Evolutionary conservation across 2,888 invertebrate genomes (phyloP).

Genomic region (Sarcophaga carnaria): DNA sequence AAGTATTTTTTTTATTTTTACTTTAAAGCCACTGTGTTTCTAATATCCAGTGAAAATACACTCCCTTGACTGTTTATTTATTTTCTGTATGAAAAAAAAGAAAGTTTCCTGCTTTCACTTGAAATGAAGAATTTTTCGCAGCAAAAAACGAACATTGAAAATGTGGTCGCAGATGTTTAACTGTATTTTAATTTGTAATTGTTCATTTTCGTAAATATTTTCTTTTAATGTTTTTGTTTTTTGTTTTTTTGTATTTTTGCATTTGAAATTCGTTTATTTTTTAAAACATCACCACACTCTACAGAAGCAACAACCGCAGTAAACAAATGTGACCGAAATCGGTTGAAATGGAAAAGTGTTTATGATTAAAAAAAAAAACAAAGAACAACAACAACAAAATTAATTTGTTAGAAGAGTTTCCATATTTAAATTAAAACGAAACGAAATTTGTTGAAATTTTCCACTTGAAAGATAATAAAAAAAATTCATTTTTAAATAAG

Average conservation of each 20-base stretch:
- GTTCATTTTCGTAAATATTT: conserved; percentile 35
- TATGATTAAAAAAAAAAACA: conserved; percentile 20
- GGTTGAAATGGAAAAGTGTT: conserved; percentile 23
- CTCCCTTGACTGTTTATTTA: not conserved
- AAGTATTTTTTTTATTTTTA: not conserved
- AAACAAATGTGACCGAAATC: conserved; percentile 42
- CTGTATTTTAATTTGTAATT: conserved; percentile 62
- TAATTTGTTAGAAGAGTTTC: not conserved
- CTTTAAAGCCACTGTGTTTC: conserved; percentile 5
- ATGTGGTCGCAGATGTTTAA: conserved; percentile 58
- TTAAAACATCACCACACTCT: not conserved
- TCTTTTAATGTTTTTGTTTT: not conserved
- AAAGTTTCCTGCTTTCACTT: not conserved
- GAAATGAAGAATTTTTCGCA: not conserved
- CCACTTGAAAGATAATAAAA: too few relatives aligned
- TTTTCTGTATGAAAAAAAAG: not conserved
- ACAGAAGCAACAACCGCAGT: conserved; percentile 16
- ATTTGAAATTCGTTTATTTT: conserved; percentile 24
- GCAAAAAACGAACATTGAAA: conserved; percentile 18
- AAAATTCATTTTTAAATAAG: too few relatives aligned
- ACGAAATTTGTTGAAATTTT: not conserved
- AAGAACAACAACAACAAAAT: not conserved
- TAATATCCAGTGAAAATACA: not conserved
- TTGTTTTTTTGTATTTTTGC: not conserved
- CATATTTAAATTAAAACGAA: not conserved